phyloP scores from a whole-genome alignment of 2,888 invertebrate species.

The Omphaloscelis lunosa region DNA sequence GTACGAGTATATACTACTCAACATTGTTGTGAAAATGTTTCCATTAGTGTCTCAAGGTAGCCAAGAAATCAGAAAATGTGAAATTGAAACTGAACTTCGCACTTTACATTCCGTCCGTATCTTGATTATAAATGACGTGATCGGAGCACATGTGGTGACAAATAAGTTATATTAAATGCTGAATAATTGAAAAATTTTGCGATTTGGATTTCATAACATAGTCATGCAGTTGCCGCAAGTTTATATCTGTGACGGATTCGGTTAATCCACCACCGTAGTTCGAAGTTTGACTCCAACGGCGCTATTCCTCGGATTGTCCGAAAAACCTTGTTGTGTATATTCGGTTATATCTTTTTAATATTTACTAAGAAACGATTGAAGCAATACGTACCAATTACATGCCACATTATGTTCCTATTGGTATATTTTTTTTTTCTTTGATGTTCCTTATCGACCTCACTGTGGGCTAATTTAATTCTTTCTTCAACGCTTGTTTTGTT shows the following conservation, averaged over 20 bases:
- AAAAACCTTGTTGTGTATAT: constrained; percentile 19
- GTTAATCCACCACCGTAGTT: constrained; percentile 3
- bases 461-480: constrained; percentile 18
- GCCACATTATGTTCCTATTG: constrained; percentile 6
- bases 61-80: constrained; percentile 36
- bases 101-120: constrained; percentile 35
- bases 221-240: constrained; percentile 2
- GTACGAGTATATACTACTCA: constrained; percentile 37
- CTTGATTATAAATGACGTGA: constrained; percentile 38
- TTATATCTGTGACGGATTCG: constrained; percentile 19
- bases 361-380: constrained; percentile 22
- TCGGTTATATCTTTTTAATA: neutral
- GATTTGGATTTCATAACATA: constrained; percentile 17
- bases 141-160: constrained; percentile 13
- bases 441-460: constrained; percentile 24
- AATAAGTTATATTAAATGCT: constrained; percentile 28
- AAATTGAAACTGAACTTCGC: constrained; percentile 42
- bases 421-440: constrained; percentile 31
- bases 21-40: constrained; percentile 50
- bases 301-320: neutral
- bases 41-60: constrained; percentile 45
- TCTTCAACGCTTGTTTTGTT: constrained; percentile 26
- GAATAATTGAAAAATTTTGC: constrained; percentile 30
- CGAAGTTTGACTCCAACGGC: constrained; percentile 15
- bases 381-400: neutral